phyloP scores from a whole-genome alignment of 2,888 invertebrate genomes.

The Lycaena phlaeas region DNA sequence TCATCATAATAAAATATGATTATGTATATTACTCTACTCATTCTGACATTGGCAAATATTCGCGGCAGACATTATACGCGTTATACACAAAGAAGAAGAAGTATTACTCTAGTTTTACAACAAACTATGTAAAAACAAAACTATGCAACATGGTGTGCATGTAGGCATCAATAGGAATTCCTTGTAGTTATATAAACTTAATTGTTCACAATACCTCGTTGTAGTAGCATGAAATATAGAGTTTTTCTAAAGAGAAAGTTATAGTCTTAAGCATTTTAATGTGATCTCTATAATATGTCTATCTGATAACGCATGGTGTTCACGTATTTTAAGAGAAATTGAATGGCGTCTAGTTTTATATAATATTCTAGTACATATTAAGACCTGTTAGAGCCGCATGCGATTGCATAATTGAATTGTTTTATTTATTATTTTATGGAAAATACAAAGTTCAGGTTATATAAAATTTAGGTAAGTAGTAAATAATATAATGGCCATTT shows the following conservation, averaged over 20 bases:
- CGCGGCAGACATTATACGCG: too few relatives aligned
- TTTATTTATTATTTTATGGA: too few relatives aligned
- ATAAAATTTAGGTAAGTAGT: too few relatives aligned
- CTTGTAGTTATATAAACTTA: slow-evolving; percentile 1
- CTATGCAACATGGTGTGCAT: slow-evolving; percentile 1
- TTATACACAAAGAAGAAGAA: too few relatives aligned
- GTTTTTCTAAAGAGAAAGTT: slow-evolving; percentile 1
- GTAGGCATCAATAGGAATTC: slow-evolving; percentile 2
- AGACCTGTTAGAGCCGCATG: not conserved
- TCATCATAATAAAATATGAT: too few relatives aligned
- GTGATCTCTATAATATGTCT: not conserved
- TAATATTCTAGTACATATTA: slow-evolving; percentile 2
- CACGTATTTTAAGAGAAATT: slow-evolving; percentile 3
- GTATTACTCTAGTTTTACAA: too few relatives aligned
- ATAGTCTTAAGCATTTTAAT: not conserved
- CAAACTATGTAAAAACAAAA: too few relatives aligned
- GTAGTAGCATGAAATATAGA: not conserved
- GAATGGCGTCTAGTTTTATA: not conserved
- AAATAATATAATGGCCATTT: too few relatives aligned
- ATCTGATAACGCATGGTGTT: not conserved
- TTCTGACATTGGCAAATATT: too few relatives aligned
- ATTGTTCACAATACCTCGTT: not conserved
- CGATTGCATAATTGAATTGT: too few relatives aligned
- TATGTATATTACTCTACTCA: too few relatives aligned
- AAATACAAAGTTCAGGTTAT: too few relatives aligned